phyloP scores from a whole-genome alignment of 1,140 invertebrate genomes.

The Uloborus diversus region DNA sequence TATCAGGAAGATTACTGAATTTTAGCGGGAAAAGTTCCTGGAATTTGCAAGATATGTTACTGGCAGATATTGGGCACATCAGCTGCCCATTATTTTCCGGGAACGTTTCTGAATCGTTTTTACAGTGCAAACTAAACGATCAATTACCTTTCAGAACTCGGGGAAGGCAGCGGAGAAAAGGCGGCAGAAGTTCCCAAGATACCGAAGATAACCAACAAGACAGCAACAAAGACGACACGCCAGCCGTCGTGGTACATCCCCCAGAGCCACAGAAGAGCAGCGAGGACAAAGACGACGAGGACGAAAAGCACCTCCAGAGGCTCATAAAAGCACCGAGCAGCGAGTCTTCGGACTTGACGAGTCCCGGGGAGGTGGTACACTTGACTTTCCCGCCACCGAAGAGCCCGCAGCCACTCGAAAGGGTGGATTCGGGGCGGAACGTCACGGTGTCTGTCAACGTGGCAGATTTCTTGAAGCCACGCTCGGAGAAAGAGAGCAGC shows the following conservation, averaged over 20 bases:
- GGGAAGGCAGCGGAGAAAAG: slow-evolving; percentile 18
- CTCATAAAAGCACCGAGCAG: slow-evolving; percentile 26
- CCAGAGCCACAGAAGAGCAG: not conserved
- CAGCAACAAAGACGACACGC: slow-evolving; percentile 8
- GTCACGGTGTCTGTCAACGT: slow-evolving; percentile 40
- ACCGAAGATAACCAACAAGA: slow-evolving; percentile 3
- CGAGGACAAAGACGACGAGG: not conserved
- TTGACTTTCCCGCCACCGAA: slow-evolving; percentile 31
- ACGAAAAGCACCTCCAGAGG: not conserved
- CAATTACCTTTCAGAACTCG: not conserved
- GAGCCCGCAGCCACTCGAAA: slow-evolving; percentile 11
- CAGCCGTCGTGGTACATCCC: slow-evolving; percentile 13
- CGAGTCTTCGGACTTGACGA: slow-evolving; percentile 34
- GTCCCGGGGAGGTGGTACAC: slow-evolving; percentile 39
- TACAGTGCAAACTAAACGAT: no score
- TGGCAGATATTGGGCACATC: no score
- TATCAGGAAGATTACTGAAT: no score
- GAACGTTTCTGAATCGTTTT: no score
- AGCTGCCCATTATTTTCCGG: no score
- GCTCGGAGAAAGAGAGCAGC: slow-evolving; percentile 8
- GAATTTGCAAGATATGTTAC: no score
- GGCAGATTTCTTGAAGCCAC: slow-evolving; percentile 40
- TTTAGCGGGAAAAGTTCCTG: no score
- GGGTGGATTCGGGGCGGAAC: slow-evolving; percentile 48
- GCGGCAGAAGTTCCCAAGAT: slow-evolving; percentile 25